These are phyloP conservation scores for Frieseomelitta varia DNA, from an alignment of 1,140 invertebrate genomes.

Conservation along the genomic window DNA sequence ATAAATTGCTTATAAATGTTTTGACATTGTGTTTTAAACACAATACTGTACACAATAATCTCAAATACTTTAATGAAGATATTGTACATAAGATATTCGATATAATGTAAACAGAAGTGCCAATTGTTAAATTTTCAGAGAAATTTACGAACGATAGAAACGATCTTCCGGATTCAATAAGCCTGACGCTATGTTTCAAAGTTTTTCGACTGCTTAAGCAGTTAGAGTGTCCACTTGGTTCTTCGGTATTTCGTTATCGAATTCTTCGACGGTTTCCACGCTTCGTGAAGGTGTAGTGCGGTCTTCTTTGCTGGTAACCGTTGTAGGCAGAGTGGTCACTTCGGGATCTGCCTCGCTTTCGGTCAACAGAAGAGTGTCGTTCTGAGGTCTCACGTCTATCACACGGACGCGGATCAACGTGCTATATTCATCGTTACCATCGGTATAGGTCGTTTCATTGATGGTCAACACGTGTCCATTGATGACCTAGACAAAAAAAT, in stretches of 20 bases:
- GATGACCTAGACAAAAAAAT: constrained; percentile 78
- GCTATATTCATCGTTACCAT: constrained; percentile 77
- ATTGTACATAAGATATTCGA: not conserved
- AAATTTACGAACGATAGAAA: not conserved
- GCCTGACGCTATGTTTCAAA: not conserved
- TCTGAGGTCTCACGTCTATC: constrained; percentile 82
- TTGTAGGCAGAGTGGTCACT: constrained; percentile 32
- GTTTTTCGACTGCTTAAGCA: constrained; percentile 61
- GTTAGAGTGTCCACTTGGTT: constrained; percentile 73
- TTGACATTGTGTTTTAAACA: not conserved
- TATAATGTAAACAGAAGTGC: not conserved
- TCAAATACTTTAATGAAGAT: not conserved
- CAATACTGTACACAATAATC: not conserved
- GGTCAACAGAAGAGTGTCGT: constrained; percentile 67
- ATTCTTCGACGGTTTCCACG: constrained; percentile 76
- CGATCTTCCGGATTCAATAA: constrained; percentile 30
- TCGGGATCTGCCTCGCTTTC: constrained; percentile 55
- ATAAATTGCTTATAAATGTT: too few species aligned
- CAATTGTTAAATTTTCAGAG: not conserved
- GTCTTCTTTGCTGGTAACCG: constrained; percentile 38
- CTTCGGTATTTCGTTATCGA: constrained; percentile 77
- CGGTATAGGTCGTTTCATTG: constrained; percentile 83
- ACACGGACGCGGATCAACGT: constrained; percentile 81
- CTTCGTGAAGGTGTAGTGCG: constrained; percentile 59
- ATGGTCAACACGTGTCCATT: constrained; percentile 83